Evolutionary conservation across 30 jellyfish, hydroid and myxozoan species (phyloP), one percentile per base, ranked within the genome.

Genomic region (Chrysaora quinquecirrha): DNA sequence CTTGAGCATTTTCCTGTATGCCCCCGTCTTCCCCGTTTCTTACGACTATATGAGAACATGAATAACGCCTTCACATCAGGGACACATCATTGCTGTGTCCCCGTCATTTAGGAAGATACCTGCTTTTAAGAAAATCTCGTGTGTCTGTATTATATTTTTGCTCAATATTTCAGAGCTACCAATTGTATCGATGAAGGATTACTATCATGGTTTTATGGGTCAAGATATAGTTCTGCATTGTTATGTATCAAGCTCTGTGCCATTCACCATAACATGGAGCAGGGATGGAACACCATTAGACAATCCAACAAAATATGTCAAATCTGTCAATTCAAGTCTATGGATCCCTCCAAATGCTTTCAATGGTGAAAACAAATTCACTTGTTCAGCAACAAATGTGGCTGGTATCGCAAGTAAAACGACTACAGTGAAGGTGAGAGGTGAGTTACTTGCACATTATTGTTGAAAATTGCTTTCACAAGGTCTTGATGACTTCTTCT

Each of bases 231-330:
- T 72, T 10, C 61, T 88, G 30, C 70, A 50, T 34, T 88, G 96
- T 80, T 64, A 52, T 48, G 88, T 88, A n/a, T 82, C 75, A 25
- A 75, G 91, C 35, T 30, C 82, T 16, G 96, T 88, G 16, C 89
- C 96, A n/a, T 88, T 88, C 74, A 88, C 89, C 23, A 90, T 80
- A 1, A 71, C 96, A 29, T 88, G 96, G 96, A 70, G 79, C 24
- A 35, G 71, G 1, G 96, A 73, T 28, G 89, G 72, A 3, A 18
- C 35, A n/a, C 86, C 96, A 2, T 47, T 88, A 47, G 92, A 72
- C 56, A 69, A 34, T 10, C 93, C 96, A 23, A 79, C 90, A 2
- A 73, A 64, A 43, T 70, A 88, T 34, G 69, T 70, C 25, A 79
- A 71, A 30, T 58, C 88, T 7, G 89, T 88, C 21, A 88, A 88